Evolutionary conservation across 2,888 invertebrate genomes (phyloP).

Genomic region (Acleris emargana): DNA sequence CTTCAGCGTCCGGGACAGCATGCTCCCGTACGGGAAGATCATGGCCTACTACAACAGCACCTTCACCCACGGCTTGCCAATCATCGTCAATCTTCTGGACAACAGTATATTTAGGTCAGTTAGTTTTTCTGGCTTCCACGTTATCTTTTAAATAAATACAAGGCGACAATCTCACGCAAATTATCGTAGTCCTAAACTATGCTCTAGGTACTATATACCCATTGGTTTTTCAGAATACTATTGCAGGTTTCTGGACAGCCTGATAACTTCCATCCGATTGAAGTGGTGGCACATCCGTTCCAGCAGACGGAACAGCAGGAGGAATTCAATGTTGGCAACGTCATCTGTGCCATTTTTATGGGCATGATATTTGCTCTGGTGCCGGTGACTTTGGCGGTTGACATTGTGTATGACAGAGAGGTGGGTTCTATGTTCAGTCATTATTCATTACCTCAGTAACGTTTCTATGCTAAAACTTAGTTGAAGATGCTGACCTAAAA

Average conservation of each 20-base stretch:
- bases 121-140: background rate
- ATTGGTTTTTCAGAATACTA: constrained; percentile 65
- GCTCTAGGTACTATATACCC: too few relatives aligned
- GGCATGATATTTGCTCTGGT: constrained; percentile 92
- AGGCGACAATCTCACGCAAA: too few relatives aligned
- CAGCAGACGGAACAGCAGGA: constrained; percentile 89
- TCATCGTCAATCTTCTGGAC: constrained; percentile 88
- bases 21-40: constrained; percentile 80
- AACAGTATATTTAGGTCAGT: constrained; percentile 88
- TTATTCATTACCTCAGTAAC: too few relatives aligned
- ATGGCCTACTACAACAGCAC: constrained; percentile 91
- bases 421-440: constrained; percentile 66
- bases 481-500: too few relatives aligned
- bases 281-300: constrained; percentile 87
- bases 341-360: constrained; percentile 89
- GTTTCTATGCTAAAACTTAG: too few relatives aligned
- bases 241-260: constrained; percentile 65
- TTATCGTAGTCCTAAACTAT: too few relatives aligned
- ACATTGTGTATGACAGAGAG: constrained; percentile 93
- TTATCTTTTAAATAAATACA: too few relatives aligned
- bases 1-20: constrained; percentile 83
- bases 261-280: constrained; percentile 83
- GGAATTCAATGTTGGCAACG: constrained; percentile 88
- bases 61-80: constrained; percentile 90
- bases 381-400: constrained; percentile 90